Conservation (phyloP, 2,113 vertebrate species). For the Mormyrus iriodes region DNA sequence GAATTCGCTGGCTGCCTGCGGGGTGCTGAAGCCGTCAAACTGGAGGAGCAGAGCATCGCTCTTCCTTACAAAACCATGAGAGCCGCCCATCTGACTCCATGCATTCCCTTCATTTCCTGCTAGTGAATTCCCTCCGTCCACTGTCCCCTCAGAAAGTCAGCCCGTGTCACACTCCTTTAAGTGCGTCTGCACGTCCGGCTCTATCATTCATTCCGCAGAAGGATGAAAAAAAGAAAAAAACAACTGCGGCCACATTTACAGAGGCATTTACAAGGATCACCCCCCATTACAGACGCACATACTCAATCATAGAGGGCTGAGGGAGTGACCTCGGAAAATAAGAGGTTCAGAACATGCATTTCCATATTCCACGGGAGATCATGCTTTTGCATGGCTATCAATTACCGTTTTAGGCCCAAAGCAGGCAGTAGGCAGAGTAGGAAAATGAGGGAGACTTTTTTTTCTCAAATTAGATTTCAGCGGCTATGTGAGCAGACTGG, state of each 20-base stretch:
- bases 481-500: background rate
- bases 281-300: slow-evolving; percentile 46
- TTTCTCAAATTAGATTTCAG: background rate
- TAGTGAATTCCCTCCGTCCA: background rate
- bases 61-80: background rate
- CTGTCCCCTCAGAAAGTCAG: slow-evolving; percentile 4
- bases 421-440: slow-evolving; percentile 6
- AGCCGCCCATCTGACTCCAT: background rate
- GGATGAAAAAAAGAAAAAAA: slow-evolving; percentile 21
- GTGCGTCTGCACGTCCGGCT: slow-evolving; percentile 26
- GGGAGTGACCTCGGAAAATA: slow-evolving; percentile 38
- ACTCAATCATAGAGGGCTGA: slow-evolving; percentile 37
- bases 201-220: background rate
- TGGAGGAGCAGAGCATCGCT: background rate
- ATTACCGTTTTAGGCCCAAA: slow-evolving; percentile 35
- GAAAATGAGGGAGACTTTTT: slow-evolving; percentile 26
- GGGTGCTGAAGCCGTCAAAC: background rate
- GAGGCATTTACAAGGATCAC: slow-evolving; percentile 44
- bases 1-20: background rate
- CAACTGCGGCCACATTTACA: slow-evolving; percentile 41
- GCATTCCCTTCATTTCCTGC: background rate
- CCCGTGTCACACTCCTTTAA: slow-evolving; percentile 23
- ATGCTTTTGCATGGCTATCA: slow-evolving; percentile 44
- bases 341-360: slow-evolving; percentile 33
- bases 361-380: slow-evolving; percentile 39